Evolutionary conservation across 2,888 invertebrate species (phyloP), one percentile per base, ranked within the genome.

Genomic region (Lasiommata megera): DNA sequence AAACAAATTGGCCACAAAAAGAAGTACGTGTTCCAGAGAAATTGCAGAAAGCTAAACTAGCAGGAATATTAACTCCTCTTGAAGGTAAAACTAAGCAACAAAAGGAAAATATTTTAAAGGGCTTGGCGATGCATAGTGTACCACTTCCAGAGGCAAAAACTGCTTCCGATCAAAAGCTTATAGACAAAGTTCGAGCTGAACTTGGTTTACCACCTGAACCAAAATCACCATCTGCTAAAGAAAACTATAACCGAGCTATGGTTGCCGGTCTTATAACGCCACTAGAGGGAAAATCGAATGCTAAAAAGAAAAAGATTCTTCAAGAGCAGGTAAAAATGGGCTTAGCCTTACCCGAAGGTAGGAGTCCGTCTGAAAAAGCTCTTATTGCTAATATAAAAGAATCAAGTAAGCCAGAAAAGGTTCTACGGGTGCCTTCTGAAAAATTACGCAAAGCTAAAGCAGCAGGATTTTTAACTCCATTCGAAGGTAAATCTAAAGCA

Each of bases 121-220:
- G 64, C 3, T 58, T 76, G 50, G 73, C 66, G 3, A 66, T 56
- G 47, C 63, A 67, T 9, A 76, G 76, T 0, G 9, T 76, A 1
- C 70, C 70, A 0, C 56, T 79, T 3, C 77, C 77, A 3, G 72
- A 74, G 51, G 75, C 58, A 0, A 72, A 73, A 68, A 73, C 76
- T 1, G 16, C 66, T 0, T 79, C 78, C 0, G 80, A 75, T 37
- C 72, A 67, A 52, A 67, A 71, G 34, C 16, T 78, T 0, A 62
- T 74, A 0, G 64, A 67, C 1, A 74, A 74, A 63, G 65, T 78
- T 3, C 65, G 73, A 23, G 61, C 64, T 41, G 72, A 77, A 16
- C 5, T 74, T 11, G 73, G 72, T 8, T 31, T 74, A 6, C 71
- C 73, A 1, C 62, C 70, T 7, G 68, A 67, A 60, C 69, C 72